These are phyloP conservation scores for Hirundichthys speculiger DNA, from an alignment of 2,113 vertebrate species.

Conservation along the genomic window DNA sequence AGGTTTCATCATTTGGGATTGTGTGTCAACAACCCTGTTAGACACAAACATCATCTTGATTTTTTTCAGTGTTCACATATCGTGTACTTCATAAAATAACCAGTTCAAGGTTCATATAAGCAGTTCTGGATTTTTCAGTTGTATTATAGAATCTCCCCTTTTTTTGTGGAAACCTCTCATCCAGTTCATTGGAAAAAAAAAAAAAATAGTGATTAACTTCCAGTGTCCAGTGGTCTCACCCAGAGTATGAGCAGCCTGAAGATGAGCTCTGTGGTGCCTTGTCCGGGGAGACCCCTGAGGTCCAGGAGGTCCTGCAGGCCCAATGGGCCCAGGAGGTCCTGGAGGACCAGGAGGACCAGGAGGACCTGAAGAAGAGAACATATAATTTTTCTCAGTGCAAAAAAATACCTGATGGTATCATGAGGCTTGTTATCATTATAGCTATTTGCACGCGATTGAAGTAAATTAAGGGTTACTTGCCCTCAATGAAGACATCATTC, in stretches of 20 bases:
- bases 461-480: constrained; percentile 33
- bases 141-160: not conserved
- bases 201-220: not conserved
- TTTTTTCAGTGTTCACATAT: not conserved
- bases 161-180: not conserved
- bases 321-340: constrained; percentile 69
- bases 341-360: constrained; percentile 73
- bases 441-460: not conserved
- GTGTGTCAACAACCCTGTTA: constrained; percentile 78
- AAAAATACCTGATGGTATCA: not conserved
- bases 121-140: not conserved
- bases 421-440: not conserved
- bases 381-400: not conserved
- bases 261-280: constrained; percentile 78
- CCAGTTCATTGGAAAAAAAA: not conserved
- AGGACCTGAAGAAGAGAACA: constrained; percentile 67
- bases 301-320: constrained; percentile 78
- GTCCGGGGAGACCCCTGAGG: constrained; percentile 79
- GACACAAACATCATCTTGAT: not conserved
- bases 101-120: not conserved
- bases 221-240: constrained; percentile 44
- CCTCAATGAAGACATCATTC: constrained; percentile 82
- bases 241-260: constrained; percentile 68
- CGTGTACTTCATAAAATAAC: no score
- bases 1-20: constrained; percentile 88